Base-by-base conservation (phyloP, 2,113 vertebrate species). In the Cottus gobio region DNA sequence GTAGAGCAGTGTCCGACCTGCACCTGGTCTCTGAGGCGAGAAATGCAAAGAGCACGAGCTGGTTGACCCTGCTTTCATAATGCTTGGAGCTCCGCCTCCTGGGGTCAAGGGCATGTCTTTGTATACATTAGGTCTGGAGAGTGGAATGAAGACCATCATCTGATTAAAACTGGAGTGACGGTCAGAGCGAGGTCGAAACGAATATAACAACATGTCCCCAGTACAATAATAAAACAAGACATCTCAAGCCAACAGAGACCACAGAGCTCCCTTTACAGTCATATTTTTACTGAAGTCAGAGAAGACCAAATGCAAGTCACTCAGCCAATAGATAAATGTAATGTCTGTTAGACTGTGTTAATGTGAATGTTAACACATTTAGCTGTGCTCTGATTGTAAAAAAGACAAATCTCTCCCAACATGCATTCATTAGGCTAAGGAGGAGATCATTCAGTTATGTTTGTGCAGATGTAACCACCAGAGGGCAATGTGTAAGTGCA, bases 401-500 rank as follows among this genome's bases (percentile, higher is more conserved):
- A 68, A 70, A 61, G 54, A 74, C 13, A 62, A 66, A 56, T 28
- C 3, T 46, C 12, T 42, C 18, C 30, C 20, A 15, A 8, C 2
- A 18, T 60, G 64, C 42, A 57, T 85, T 62, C 16, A 56, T 74
- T 73, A 66, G 44, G 48, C 26, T 30, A 31, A 50, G 15, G 58
- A 37, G 36, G 15, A 20, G 2, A 30, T 61, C 13, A 73, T 52
- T 34, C 8, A 2, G 15, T 65, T 20, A 0, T 50, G 57, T 52
- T 31, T 52, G 54, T 50, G 67, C 34, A 7, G 11, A 36, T 70
- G 28, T 20, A 20, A 28, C 90, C 92, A 93, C 86, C 71, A 89
- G 92, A 86, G 90, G 86, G 88, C 90, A 87, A 42, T 88, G 79
- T 91, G 77, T 83, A 24, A 68, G 80, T 84, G 79, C 72, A 57